Evolutionary conservation across 2,888 invertebrate genomes (phyloP), one percentile per base, ranked within the genome.

Genomic region (Dryadula phaetusa): DNA sequence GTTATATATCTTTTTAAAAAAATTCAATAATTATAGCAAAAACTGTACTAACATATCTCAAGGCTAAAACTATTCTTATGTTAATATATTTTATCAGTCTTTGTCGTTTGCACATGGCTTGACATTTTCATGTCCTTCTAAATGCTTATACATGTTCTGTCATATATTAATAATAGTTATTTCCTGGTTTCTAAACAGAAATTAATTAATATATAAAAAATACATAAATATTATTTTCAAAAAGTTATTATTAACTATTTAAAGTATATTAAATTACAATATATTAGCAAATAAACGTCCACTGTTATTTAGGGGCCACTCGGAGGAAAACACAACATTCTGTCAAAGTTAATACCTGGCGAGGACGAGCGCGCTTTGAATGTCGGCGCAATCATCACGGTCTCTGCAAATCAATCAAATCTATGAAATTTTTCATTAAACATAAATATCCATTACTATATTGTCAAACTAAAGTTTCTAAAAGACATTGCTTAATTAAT

Each of bases 311-410:
- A 28, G 66, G 47, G 67, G 62, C 53, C 61, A 67, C 53, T 28
- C 58, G 58, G 64, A 67, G 70, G 65, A 69, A 72, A 67, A 74
- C 74, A 76, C 73, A 71, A 47, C 46, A 67, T 65, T 64, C 49
- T 37, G 65, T 42, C 49, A 65, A 65, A 65, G 42, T 75, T 75
- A 81, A 87, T 95, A 95, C 96, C 95, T 95, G 95, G 93, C 77
- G 94, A 94, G 72, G 95, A 93, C 78, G 96, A 95, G 82, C 95
- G 96, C 79, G 97, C 97, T 93, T 96, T 97, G 94, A 97, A 97
- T 85, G 95, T 96, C 77, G 97, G 97, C 77, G 95, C 94, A 84
- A 96, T 94, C 95, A 95, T 95, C 90, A 94, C 93, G 87, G 94
- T 93, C 87, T 95, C 95, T 95, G 95, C 75, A 94, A 95, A 91